Percentiles rank a stretch among this genome's conserved stretches.
Conservation (phyloP, 2,113 vertebrate species). For the Chaetops frenatus region DNA sequence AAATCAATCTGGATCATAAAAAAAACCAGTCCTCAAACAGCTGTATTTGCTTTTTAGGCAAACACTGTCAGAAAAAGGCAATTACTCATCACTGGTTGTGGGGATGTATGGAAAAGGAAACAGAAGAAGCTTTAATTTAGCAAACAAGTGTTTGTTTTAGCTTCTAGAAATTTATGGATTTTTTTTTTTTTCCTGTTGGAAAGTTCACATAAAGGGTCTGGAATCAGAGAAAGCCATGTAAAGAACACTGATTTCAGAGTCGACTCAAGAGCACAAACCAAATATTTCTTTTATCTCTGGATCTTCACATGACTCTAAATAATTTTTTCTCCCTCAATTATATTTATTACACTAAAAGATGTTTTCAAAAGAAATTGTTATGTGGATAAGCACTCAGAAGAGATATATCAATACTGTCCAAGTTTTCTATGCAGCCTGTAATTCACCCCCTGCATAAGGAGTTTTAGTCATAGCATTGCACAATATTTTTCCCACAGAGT, state of each 20-base stretch:
- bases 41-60: background rate
- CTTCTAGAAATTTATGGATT: background rate
- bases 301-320: background rate
- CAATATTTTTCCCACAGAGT: background rate
- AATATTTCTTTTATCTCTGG: background rate
- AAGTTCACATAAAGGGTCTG: background rate
- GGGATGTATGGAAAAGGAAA: background rate
- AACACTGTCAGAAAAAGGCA: background rate
- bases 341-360: background rate
- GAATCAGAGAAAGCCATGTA: background rate
- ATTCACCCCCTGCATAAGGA: background rate
- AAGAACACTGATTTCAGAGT: background rate
- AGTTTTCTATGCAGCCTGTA: background rate
- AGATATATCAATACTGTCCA: background rate
- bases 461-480: background rate
- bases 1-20: background rate
- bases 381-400: background rate
- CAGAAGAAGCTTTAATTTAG: background rate
- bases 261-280: background rate
- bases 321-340: background rate
- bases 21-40: background rate
- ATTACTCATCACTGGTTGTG: background rate
- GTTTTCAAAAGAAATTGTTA: background rate
- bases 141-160: background rate
- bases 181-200: background rate